phyloP scores from a whole-genome alignment of 1,140 invertebrate species.

The Drosophila subpulchrella region DNA sequence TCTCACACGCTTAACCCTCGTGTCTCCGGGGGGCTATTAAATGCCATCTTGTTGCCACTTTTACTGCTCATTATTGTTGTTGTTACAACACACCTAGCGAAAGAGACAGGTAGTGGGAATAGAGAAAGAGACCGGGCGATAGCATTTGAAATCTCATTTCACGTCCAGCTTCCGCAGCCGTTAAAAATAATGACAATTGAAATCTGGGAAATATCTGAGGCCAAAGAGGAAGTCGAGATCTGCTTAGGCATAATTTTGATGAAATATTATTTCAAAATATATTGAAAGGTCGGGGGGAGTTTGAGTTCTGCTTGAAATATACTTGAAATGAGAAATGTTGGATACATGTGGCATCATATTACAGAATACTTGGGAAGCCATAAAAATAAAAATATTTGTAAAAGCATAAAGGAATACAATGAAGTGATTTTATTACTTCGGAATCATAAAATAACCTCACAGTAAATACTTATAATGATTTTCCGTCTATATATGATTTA shows the following conservation, averaged over 20 bases:
- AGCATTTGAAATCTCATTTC: conserved; percentile 62
- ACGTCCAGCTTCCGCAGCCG: conserved; percentile 67
- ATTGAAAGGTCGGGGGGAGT: conserved; percentile 8
- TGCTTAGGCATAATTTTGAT: conserved; percentile 45
- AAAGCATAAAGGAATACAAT: neutral
- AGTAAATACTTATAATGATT: neutral
- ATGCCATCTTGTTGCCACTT: conserved; percentile 54
- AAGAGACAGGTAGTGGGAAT: conserved; percentile 5
- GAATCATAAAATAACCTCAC: neutral
- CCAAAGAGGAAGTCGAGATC: conserved; percentile 9
- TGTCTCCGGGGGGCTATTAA: conserved; percentile 76
- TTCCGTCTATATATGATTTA: neutral
- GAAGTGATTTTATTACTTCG: neutral
- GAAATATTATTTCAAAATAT: conserved; percentile 46
- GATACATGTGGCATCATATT: neutral
- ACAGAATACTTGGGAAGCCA: neutral
- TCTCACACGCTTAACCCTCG: conserved; percentile 61
- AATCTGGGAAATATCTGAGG: conserved; percentile 50
- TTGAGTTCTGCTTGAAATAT: conserved; percentile 4
- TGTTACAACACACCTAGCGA: conserved; percentile 49
- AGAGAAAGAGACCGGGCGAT: conserved; percentile 1
- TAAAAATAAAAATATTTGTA: neutral
- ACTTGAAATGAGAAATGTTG: conserved; percentile 11
- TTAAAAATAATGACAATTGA: conserved; percentile 80
- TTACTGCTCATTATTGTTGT: conserved; percentile 46